These are phyloP conservation scores for Drosophila bunnanda DNA, from an alignment of 2,888 invertebrate species.

Conservation along the genomic window DNA sequence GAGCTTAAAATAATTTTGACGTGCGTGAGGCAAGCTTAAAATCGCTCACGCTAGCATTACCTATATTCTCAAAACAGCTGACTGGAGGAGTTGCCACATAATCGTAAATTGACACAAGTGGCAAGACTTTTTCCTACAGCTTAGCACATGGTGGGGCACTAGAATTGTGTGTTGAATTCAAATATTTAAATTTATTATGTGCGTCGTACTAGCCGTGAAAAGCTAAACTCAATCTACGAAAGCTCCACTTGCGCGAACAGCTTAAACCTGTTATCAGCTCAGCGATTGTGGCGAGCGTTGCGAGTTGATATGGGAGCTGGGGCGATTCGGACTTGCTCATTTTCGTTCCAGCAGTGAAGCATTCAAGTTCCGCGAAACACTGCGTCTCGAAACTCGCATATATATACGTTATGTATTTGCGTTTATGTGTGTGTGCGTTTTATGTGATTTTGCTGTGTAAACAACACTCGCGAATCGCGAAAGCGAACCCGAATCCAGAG, in stretches of 20 bases:
- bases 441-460: conserved; percentile 58
- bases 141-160: not conserved
- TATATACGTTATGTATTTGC: conserved; percentile 13
- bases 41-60: not conserved
- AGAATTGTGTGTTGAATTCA: conserved; percentile 13
- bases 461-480: conserved; percentile 46
- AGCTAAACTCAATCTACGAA: conserved; percentile 17
- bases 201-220: conserved; percentile 13
- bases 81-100: conserved; percentile 18
- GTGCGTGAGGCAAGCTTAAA: not conserved
- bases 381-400: not conserved
- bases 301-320: conserved; percentile 33
- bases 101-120: not conserved
- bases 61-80: conserved; percentile 7
- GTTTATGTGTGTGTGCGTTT: conserved; percentile 5
- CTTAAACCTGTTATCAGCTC: conserved; percentile 72
- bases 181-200: conserved; percentile 23
- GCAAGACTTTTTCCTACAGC: conserved; percentile 1
- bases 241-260: conserved; percentile 50
- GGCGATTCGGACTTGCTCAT: conserved; percentile 36
- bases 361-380: conserved; percentile 33
- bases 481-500: conserved; percentile 17
- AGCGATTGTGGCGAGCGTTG: conserved; percentile 23
- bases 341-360: conserved; percentile 49
- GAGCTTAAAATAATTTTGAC: not conserved